phyloP scores from a whole-genome alignment of 1,140 invertebrate species.

The Leguminivora glycinivorella region DNA sequence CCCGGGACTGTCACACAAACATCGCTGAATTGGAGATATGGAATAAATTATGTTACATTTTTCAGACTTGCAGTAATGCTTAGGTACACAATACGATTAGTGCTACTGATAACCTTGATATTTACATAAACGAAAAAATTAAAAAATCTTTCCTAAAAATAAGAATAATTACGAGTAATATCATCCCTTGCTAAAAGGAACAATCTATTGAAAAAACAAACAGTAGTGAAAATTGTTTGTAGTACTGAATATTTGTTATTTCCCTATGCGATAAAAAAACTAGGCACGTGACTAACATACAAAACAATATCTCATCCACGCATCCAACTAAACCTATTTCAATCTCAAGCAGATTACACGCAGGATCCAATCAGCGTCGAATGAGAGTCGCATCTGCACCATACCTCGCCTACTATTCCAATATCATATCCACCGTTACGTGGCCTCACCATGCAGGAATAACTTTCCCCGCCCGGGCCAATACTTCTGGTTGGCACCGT shows the following conservation, averaged over 20 bases:
- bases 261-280: not conserved
- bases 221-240: too few relatives aligned
- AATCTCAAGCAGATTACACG: slow-evolving; percentile 23
- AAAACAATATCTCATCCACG: slow-evolving; percentile 23
- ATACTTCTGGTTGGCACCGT: slow-evolving; percentile 31
- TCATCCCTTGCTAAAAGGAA: too few relatives aligned
- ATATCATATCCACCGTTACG: not conserved
- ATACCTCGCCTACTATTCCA: slow-evolving; percentile 18
- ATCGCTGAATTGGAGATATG: too few relatives aligned
- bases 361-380: slow-evolving; percentile 23
- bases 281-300: not conserved
- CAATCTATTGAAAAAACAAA: too few relatives aligned
- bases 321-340: slow-evolving; percentile 18
- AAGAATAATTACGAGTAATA: too few relatives aligned
- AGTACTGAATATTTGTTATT: too few relatives aligned
- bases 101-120: too few relatives aligned
- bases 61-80: too few relatives aligned
- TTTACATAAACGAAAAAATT: too few relatives aligned
- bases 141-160: too few relatives aligned
- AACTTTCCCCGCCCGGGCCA: not conserved
- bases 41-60: too few relatives aligned
- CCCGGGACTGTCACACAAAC: not conserved
- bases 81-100: too few relatives aligned
- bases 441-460: not conserved
- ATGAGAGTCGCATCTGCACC: slow-evolving; percentile 25